Conservation (phyloP, 2,113 vertebrate genomes). For the Furnarius figulus region DNA sequence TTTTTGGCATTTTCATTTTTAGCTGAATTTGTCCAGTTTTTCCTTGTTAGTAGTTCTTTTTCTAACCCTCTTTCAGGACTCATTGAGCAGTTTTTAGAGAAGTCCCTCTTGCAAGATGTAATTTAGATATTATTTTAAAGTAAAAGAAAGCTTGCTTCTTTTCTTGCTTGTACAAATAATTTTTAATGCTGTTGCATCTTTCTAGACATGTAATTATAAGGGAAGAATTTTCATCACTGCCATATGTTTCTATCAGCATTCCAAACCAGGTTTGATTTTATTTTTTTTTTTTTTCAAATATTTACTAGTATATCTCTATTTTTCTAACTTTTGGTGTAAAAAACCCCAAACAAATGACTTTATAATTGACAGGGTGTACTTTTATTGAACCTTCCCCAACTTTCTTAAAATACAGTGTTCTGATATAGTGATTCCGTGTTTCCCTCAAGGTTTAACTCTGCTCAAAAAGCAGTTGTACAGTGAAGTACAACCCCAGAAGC, state of each 20-base stretch:
- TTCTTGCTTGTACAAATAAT: neutral
- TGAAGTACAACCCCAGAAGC: neutral
- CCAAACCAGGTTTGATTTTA: neutral
- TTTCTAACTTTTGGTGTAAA: neutral
- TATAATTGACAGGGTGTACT: neutral
- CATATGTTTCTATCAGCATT: neutral
- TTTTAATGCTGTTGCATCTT: neutral
- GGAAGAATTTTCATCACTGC: neutral
- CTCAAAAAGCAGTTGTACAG: neutral
- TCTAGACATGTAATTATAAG: neutral
- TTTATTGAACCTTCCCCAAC: neutral
- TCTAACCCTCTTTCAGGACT: neutral
- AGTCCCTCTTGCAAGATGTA: neutral
- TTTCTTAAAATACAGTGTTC: neutral
- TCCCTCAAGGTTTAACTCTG: neutral
- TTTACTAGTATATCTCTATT: neutral
- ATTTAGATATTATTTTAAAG: neutral
- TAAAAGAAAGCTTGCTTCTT: neutral
- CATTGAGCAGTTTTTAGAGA: neutral
- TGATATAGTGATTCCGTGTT: neutral
- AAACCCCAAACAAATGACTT: neutral
- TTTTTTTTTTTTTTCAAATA: neutral
- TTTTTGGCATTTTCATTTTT: neutral
- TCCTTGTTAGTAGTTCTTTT: neutral
- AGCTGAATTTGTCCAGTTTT: neutral